Percentiles rank a stretch among this genome's conserved stretches.
These are phyloP conservation scores for Hylaeus anthracinus DNA, from an alignment of 1,140 invertebrate genomes.

Conservation along the genomic window DNA sequence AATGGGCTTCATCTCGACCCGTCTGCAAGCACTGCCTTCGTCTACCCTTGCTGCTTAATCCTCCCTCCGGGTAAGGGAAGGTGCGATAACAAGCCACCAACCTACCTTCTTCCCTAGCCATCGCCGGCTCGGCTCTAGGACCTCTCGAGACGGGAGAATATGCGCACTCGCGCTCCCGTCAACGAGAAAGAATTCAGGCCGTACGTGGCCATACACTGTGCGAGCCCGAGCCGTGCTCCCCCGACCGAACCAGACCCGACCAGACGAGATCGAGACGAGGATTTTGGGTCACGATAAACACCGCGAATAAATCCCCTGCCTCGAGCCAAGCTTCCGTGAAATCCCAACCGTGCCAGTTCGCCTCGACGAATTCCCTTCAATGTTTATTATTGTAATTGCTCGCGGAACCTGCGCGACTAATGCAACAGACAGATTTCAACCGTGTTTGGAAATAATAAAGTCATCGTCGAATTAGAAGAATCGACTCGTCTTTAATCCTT, in stretches of 20 bases:
- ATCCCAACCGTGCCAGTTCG: too few relatives aligned
- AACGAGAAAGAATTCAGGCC: slow-evolving; percentile 48
- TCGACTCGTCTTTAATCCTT: too few relatives aligned
- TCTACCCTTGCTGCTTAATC: slow-evolving; percentile 39
- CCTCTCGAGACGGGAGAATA: slow-evolving; percentile 70
- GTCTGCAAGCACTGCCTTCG: slow-evolving; percentile 33
- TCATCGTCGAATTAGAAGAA: too few relatives aligned
- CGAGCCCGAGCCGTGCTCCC: not conserved
- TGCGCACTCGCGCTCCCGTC: slow-evolving; percentile 48
- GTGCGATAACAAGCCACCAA: slow-evolving; percentile 72
- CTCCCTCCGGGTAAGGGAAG: slow-evolving; percentile 49
- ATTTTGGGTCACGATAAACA: slow-evolving; percentile 37
- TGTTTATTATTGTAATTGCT: too few relatives aligned
- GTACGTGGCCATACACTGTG: slow-evolving; percentile 28
- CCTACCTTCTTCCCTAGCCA: slow-evolving; percentile 63
- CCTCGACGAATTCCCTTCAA: too few relatives aligned
- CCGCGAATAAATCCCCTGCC: not conserved
- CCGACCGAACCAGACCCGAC: not conserved
- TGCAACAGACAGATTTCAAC: too few relatives aligned
- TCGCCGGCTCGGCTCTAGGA: slow-evolving; percentile 62
- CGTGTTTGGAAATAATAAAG: too few relatives aligned
- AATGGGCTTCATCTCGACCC: slow-evolving; percentile 39
- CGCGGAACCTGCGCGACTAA: too few relatives aligned
- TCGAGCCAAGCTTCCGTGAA: too few relatives aligned
- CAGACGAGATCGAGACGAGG: slow-evolving; percentile 28